Conservation (phyloP, 2,888 invertebrate species). For the Platycheirus albimanus region DNA sequence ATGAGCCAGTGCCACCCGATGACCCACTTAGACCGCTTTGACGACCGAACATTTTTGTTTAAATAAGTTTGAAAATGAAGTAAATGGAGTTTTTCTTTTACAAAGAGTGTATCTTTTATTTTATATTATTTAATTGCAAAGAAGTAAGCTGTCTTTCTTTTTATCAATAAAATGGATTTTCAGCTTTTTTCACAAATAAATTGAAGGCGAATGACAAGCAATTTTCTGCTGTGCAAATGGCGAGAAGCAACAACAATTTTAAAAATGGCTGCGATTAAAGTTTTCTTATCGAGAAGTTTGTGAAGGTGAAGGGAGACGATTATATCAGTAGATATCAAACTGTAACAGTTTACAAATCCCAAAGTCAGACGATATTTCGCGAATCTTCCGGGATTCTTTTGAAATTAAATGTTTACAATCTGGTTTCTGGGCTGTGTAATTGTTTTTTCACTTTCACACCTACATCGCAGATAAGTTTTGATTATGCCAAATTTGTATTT, state of each 20-base stretch:
- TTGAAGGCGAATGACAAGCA: conserved; percentile 63
- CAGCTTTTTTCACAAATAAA: conserved; percentile 30
- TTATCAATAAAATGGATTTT: neutral
- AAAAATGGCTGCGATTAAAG: conserved; percentile 27
- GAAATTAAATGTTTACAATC: too few relatives aligned
- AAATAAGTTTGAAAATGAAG: too few relatives aligned
- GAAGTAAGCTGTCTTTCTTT: neutral
- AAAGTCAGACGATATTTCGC: too few relatives aligned
- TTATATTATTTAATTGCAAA: neutral
- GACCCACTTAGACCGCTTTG: conserved; percentile 88
- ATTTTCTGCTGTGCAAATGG: conserved; percentile 54
- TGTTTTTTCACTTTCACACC: too few relatives aligned
- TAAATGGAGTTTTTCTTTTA: neutral
- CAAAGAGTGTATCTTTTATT: neutral
- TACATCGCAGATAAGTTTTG: too few relatives aligned
- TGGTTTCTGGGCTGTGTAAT: too few relatives aligned
- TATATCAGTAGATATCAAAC: neutral
- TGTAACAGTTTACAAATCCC: too few relatives aligned
- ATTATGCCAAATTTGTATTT: too few relatives aligned
- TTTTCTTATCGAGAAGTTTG: neutral
- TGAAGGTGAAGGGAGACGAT: neutral
- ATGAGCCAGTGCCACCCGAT: conserved; percentile 92
- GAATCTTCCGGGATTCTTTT: too few relatives aligned
- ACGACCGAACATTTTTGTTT: conserved; percentile 83
- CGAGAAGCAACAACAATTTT: conserved; percentile 53